A percentile compares a stretch with the other conserved stretches of the same genome.
Conservation (phyloP, 2,113 vertebrate species). For the Gnathonemus longibarbis region DNA sequence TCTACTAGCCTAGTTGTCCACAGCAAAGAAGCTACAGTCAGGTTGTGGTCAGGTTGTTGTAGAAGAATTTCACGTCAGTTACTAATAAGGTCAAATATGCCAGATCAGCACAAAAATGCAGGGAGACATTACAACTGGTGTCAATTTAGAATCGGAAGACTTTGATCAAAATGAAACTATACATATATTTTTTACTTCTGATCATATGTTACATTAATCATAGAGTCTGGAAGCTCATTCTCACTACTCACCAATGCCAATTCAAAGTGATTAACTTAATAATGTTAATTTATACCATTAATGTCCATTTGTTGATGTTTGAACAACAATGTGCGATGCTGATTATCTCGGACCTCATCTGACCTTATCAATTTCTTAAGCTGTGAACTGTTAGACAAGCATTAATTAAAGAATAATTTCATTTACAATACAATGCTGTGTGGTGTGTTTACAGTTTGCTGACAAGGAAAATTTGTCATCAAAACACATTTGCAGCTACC, state of each 20-base stretch:
- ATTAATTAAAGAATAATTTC: not conserved
- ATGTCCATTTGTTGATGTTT: not conserved
- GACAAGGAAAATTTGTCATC: not conserved
- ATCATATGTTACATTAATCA: not conserved
- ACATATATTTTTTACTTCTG: not conserved
- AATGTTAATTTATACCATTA: not conserved
- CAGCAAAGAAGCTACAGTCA: not conserved
- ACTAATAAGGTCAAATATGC: not conserved
- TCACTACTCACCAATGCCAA: not conserved
- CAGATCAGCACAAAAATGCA: not conserved
- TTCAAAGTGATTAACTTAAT: not conserved
- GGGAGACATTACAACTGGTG: not conserved
- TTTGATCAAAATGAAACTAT: not conserved
- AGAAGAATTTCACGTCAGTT: not conserved
- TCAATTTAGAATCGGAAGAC: not conserved
- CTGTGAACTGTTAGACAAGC: not conserved
- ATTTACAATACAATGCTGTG: not conserved
- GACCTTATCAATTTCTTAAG: not conserved
- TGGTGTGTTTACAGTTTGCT: not conserved
- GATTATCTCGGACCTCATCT: not conserved
- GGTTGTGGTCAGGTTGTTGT: not conserved
- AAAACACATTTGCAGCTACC: not conserved
- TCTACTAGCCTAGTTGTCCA: not conserved
- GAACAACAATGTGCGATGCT: not conserved
- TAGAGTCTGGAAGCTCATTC: not conserved